Evolutionary conservation across 2,797 vertebrate genomes (phyloP), one percentile per base, ranked within the genome.

Genomic region (Premnoplex brunnescens): DNA sequence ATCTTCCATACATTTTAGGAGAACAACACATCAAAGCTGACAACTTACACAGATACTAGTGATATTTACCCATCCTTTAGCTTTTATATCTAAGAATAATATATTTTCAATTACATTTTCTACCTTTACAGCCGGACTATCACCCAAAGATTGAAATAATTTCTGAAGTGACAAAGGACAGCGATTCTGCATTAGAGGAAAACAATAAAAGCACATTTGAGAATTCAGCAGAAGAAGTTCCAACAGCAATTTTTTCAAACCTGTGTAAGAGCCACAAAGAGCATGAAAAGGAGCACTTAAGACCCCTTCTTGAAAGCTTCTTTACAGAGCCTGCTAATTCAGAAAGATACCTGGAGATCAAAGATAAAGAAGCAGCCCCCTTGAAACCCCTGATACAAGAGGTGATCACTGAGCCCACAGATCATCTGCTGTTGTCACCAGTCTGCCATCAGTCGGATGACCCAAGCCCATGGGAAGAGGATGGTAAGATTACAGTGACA

Each of bases 91-190:
- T 79, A 44, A 67, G 24, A 90, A 58, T 67, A 51, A 59, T 28
- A 16, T 11, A 7, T 68, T 71, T 95, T 59, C 44, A 43, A 58
- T 59, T 49, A 27, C 2, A 22, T 64, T 75, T 88, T 96, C 44
- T 75, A 16, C 58, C 26, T 96, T 96, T 87, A 49, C 88, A 98
- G 97, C 92, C 84, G 77, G 84, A 32, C 10, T 93, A 91, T 81
- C 96, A 66, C 79, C 98, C 98, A 21, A 98, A 97, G 97, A 98
- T 99, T 93, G 98, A 99, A 96, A 94, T 98, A 4, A 91, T 99
- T 95, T 98, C 98, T 12, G 97, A 93, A 74, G 68, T 41, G 39
- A 95, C 91, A 14, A 97, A 97, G 2, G 95, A 97, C 41, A 96
- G 97, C 1, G 85, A 97, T 44, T 67, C 71, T 32, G 79, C 56